A percentile compares a stretch with the other conserved stretches of the same genome.
Conservation (phyloP, 23 tunicate genomes). For the Halocynthia aurantium region DNA sequence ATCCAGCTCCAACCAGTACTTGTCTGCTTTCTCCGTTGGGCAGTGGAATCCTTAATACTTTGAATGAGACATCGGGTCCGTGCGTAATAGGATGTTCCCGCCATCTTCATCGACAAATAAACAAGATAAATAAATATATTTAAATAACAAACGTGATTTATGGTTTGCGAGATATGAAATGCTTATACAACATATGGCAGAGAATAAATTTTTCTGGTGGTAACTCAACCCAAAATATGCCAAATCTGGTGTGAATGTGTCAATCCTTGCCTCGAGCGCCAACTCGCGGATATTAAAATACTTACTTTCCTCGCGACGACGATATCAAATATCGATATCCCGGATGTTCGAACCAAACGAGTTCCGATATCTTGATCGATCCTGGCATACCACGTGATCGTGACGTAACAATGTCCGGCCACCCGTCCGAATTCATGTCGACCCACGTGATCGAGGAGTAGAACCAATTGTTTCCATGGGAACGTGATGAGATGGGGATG, state of each 20-base stretch:
- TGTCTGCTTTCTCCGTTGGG: constrained; percentile 63
- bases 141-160: no score
- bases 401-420: constrained; percentile 90
- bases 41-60: constrained; percentile 58
- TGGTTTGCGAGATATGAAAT: no score
- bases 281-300: background rate
- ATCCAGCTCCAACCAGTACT: constrained; percentile 88
- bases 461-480: constrained; percentile 22
- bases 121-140: background rate
- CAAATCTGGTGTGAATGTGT: no score
- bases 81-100: constrained; percentile 59
- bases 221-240: no score
- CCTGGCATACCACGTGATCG: constrained; percentile 78
- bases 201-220: no score
- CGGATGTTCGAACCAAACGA: constrained; percentile 90
- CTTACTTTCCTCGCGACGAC: constrained; percentile 33
- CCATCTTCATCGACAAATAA: constrained; percentile 61
- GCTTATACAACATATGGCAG: no score
- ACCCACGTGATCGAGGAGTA: constrained; percentile 81
- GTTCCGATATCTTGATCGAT: constrained; percentile 53
- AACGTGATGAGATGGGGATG: constrained; percentile 10
- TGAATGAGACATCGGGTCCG: constrained; percentile 77
- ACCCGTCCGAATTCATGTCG: constrained; percentile 94
- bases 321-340: constrained; percentile 47
- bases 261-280: no score